A percentile compares a stretch with the other conserved stretches of the same genome.
Evolutionary conservation across 2,797 vertebrate species (phyloP).

Genomic region (Parambassis ranga): DNA sequence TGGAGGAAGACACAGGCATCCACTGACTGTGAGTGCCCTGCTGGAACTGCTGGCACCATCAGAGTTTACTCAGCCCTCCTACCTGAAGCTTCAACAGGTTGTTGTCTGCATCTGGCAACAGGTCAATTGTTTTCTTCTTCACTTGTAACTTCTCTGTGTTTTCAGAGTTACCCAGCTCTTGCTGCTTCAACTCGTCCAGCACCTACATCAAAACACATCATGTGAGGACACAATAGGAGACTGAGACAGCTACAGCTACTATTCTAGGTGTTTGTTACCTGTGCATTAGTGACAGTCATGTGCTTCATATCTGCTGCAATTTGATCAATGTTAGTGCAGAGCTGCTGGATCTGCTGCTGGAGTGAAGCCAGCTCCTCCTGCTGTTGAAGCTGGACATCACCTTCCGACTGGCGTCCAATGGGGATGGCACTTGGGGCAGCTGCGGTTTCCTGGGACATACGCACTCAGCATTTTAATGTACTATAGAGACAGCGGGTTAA

Average conservation of each 20-base stretch:
- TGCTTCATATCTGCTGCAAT: constrained; percentile 79
- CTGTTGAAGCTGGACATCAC: constrained; percentile 76
- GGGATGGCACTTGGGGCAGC: constrained; percentile 56
- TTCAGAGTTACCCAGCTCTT: constrained; percentile 72
- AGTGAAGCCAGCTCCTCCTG: constrained; percentile 81
- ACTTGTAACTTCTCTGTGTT: constrained; percentile 78
- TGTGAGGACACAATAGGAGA: too few relatives aligned
- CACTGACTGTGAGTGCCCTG: not conserved
- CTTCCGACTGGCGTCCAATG: constrained; percentile 71
- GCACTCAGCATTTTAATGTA: too few relatives aligned
- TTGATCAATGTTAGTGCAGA: constrained; percentile 78
- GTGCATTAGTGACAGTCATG: constrained; percentile 76
- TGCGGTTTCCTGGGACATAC: constrained; percentile 70
- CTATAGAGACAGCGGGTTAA: too few relatives aligned
- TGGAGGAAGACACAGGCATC: constrained; percentile 29
- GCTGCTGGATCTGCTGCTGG: constrained; percentile 78
- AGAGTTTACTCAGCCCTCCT: not conserved
- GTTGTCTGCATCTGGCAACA: constrained; percentile 84
- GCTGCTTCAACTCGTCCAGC: constrained; percentile 79
- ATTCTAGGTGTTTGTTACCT: too few relatives aligned
- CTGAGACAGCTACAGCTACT: too few relatives aligned
- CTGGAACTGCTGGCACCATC: not conserved
- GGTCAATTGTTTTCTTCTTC: constrained; percentile 84
- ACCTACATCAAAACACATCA: constrained; percentile 71
- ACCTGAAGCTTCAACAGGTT: constrained; percentile 89